Base-by-base conservation (phyloP, 2,888 invertebrate genomes). In the Trissonchulus sp. region DNA sequence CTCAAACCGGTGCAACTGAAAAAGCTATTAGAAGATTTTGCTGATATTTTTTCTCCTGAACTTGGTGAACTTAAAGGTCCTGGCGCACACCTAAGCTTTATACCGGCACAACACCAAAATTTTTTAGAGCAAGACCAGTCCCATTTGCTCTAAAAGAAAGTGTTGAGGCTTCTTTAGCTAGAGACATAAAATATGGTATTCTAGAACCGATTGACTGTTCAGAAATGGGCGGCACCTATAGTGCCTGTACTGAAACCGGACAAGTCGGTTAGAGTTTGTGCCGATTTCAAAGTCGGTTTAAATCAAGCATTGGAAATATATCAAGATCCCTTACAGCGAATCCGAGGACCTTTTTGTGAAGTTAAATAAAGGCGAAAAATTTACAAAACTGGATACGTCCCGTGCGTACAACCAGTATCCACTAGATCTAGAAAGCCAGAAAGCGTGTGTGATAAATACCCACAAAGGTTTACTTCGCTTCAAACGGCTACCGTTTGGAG, bases 211-310 rank as follows among this genome's bases (percentile, higher is more conserved):
- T 78, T 79, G 78, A 71, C 77, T 80, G 37, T 83, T 80, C 23
- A 79, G 79, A 74, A n/a, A n/a, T 81, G 79, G 80, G 79, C 79
- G 1, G 78, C 80, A 33, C 80, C 80, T 1, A 78, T 80, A 33
- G 79, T 81, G 1, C 77, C 79, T 35, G 79, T 81, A 3, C 72
- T 77, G 0, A 81, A 81, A 73, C 65, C 77, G 37, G 75, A 78
- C 63, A 77, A 77, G 15, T 60, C 74, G n/a, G 79, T 33, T 36
- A 63, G 81, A 35, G 75, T 79, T n/a, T 81, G 79, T 75, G 79
- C 79, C 1, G 79, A 82, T 75, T 81, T 77, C 65, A 79, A 80
- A n/a, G 78, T 79, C 0, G 79, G 80, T 0, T 68, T 81, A 1
- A 81, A 81, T 73, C 71, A 37, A 34, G 68, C 62, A 1, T 34